phyloP scores from a whole-genome alignment of 2,888 invertebrate genomes.

The Rhopalosiphum nymphaeae region DNA sequence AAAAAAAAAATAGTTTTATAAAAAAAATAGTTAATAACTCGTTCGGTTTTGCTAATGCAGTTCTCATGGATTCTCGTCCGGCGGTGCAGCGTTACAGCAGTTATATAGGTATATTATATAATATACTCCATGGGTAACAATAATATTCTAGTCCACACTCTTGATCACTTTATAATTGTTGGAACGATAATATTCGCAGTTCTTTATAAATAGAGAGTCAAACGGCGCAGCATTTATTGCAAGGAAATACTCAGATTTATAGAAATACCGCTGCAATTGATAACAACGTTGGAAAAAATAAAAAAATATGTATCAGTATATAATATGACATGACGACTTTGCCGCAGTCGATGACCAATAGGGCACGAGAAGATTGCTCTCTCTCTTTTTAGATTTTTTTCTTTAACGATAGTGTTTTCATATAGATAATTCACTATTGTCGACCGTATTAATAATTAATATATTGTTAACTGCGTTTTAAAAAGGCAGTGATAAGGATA shows the following conservation, averaged over 20 bases:
- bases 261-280: conserved; percentile 9
- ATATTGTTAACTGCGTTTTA: background rate
- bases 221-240: background rate
- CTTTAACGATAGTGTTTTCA: background rate
- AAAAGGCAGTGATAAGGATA: background rate
- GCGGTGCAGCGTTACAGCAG: background rate
- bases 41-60: background rate
- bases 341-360: conserved; percentile 17
- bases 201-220: background rate
- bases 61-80: conserved; percentile 23
- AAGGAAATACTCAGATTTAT: background rate
- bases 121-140: background rate
- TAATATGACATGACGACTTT: background rate
- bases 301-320: background rate
- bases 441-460: background rate
- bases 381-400: background rate
- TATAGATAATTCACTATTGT: background rate
- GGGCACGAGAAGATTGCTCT: background rate
- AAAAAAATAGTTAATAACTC: background rate
- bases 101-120: background rate
- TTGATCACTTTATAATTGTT: conserved; percentile 13
- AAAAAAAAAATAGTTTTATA: background rate
- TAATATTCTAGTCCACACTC: background rate
- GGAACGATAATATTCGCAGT: background rate
- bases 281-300: background rate